A percentile compares a stretch with the other conserved stretches of the same genome.
These are phyloP conservation scores for Unio pictorum DNA, from an alignment of 2,888 invertebrate species.

Conservation along the genomic window DNA sequence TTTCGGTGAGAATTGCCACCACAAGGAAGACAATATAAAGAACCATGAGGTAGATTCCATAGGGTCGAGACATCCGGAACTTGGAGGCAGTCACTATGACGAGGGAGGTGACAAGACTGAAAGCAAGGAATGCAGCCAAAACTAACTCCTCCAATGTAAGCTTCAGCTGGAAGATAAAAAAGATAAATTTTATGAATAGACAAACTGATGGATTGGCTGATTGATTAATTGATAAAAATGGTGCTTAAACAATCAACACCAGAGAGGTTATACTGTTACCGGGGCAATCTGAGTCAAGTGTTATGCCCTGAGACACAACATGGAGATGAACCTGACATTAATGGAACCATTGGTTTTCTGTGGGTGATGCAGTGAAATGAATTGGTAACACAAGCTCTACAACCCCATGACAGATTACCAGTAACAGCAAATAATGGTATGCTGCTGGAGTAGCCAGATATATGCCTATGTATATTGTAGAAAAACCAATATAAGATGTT, in stretches of 20 bases:
- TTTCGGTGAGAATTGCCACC: slow-evolving; percentile 74
- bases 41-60: slow-evolving; percentile 73
- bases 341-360: no score
- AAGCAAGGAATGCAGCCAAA: slow-evolving; percentile 72
- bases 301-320: no score
- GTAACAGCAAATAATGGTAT: no score
- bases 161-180: slow-evolving; percentile 57
- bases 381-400: no score
- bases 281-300: no score
- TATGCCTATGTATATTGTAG: no score
- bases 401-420: no score
- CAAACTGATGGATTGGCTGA: background rate
- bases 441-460: no score
- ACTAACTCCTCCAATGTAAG: slow-evolving; percentile 72
- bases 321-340: no score
- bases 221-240: background rate
- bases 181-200: background rate
- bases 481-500: no score
- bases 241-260: background rate
- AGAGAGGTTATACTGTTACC: no score
- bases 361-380: no score
- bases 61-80: slow-evolving; percentile 73
- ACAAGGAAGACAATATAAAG: slow-evolving; percentile 74
- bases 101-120: slow-evolving; percentile 71
- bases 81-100: slow-evolving; percentile 73